Evolutionary conservation across 2,797 vertebrate species (phyloP), one percentile per base, ranked within the genome.

Genomic region (Chromobotia macracanthus): DNA sequence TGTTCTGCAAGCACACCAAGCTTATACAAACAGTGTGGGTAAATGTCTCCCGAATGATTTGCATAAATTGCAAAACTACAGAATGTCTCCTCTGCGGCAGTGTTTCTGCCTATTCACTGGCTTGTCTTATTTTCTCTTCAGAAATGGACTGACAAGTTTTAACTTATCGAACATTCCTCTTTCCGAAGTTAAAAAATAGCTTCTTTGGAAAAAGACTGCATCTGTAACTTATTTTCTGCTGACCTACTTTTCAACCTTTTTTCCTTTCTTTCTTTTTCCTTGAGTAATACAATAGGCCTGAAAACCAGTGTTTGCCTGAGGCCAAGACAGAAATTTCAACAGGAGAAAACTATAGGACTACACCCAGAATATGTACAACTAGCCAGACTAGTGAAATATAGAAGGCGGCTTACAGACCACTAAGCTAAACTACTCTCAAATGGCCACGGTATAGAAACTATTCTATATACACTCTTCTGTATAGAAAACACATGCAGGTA

Each of bases 221-320:
- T 65, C 64, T 58, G 69, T 21, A 38, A 48, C 15, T 31, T 15
- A 21, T 78, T 75, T 50, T 68, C 60, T 46, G 4, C 19, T 80
- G 81, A 67, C 83, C 81, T 77, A 83, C 51, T 80, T 84, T 64
- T 25, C 12, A 23, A 7, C 11, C n/a, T 35, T 1, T 53, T 48
- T 58, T 31, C 35, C 28, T 15, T 46, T 60, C 53, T 41, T 44
- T 25, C 67, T 25, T 25, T 21, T 23, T 41, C 31, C 51, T 65
- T 1, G 23, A 46, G 65, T 23, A 75, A 68, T n/a, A 77, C 48
- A 67, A 58, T 55, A 53, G 35, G 35, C 35, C 38, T 60, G 51
- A 66, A 80, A 46, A 72, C 9, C 46, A 51, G 5, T 18, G 25
- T 6, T 77, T 41, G 23, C 68, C 38, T 0, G 41, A 50, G 65